Percentiles rank a stretch among this genome's conserved stretches.
Conservation (phyloP, 2,888 invertebrate genomes). For the Ophion slaviceki region DNA sequence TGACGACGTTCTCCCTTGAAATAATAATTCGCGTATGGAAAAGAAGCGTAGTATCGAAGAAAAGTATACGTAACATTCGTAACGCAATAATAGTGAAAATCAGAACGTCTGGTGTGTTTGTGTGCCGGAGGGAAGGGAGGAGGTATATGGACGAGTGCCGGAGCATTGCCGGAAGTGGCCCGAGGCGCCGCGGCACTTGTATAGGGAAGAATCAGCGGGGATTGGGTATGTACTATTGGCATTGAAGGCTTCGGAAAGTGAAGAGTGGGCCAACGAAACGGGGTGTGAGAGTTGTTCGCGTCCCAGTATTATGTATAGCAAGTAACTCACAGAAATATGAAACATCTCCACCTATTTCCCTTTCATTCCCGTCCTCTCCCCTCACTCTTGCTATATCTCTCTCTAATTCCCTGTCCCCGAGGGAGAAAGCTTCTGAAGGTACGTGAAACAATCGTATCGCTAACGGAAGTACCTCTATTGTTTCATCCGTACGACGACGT, state of each 20-base stretch:
- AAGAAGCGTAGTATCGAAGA: not conserved
- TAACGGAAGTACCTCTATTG: slow-evolving; percentile 81
- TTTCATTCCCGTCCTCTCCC: not conserved
- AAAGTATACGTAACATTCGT: not conserved
- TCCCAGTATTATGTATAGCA: not conserved
- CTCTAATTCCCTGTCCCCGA: slow-evolving; percentile 19
- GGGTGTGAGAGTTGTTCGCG: slow-evolving; percentile 31
- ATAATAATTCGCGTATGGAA: not conserved
- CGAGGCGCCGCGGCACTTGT: not conserved
- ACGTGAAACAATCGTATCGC: slow-evolving; percentile 79
- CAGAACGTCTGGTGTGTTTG: not conserved
- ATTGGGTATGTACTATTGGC: slow-evolving; percentile 33
- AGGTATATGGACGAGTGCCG: slow-evolving; percentile 6
- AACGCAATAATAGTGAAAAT: not conserved
- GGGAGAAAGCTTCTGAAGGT: slow-evolving; percentile 42
- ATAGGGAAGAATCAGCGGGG: slow-evolving; percentile 38
- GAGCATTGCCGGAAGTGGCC: slow-evolving; percentile 20
- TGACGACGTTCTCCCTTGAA: not conserved
- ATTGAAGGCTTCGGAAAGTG: slow-evolving; percentile 3
- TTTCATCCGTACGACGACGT: slow-evolving; percentile 76
- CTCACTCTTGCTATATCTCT: not conserved
- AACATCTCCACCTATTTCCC: slow-evolving; percentile 12
- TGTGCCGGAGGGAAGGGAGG: not conserved
- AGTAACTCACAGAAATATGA: slow-evolving; percentile 15
- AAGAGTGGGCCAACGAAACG: slow-evolving; percentile 28